A percentile compares a stretch with the other conserved stretches of the same genome.
Evolutionary conservation across 2,888 invertebrate species (phyloP).

Genomic region (Erebia palarica): DNA sequence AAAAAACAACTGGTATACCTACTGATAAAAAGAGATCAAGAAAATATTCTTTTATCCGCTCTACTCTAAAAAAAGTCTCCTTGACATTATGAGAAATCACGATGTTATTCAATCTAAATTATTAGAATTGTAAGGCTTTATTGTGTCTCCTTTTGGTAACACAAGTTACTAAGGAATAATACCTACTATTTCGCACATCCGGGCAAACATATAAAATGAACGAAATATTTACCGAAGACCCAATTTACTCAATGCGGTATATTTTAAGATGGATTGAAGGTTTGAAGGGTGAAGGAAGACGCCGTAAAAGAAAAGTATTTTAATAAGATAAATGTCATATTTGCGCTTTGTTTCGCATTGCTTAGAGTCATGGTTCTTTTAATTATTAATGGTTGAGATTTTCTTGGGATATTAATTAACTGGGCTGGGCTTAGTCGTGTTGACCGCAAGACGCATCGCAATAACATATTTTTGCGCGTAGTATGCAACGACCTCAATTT

Average conservation of each 20-base stretch:
- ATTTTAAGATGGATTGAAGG: slow-evolving; percentile 24
- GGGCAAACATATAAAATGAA: slow-evolving; percentile 18
- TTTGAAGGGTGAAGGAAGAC: neutral
- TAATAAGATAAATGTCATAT: neutral
- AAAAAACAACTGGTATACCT: no score
- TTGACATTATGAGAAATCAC: neutral
- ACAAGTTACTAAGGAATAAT: neutral
- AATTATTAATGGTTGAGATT: no score
- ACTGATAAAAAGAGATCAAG: no score
- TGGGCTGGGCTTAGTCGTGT: no score
- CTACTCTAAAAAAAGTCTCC: neutral
- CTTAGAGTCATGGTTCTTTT: no score
- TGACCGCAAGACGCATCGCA: no score
- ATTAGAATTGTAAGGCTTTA: slow-evolving; percentile 19
- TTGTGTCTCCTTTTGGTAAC: slow-evolving; percentile 27
- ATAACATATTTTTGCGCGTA: no score
- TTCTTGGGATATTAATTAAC: no score
- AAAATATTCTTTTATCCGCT: neutral
- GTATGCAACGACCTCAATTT: no score
- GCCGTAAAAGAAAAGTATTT: slow-evolving; percentile 14
- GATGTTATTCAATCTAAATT: slow-evolving; percentile 5
- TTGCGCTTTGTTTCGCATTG: no score
- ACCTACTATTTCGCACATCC: slow-evolving; percentile 7
- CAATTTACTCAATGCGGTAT: slow-evolving; percentile 20
- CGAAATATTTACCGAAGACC: slow-evolving; percentile 24